Percentiles rank a stretch among this genome's conserved stretches.
Evolutionary conservation across 30 jellyfish, hydroid and myxozoan genomes (phyloP).

Genomic region (Chironex yamaguchii): DNA sequence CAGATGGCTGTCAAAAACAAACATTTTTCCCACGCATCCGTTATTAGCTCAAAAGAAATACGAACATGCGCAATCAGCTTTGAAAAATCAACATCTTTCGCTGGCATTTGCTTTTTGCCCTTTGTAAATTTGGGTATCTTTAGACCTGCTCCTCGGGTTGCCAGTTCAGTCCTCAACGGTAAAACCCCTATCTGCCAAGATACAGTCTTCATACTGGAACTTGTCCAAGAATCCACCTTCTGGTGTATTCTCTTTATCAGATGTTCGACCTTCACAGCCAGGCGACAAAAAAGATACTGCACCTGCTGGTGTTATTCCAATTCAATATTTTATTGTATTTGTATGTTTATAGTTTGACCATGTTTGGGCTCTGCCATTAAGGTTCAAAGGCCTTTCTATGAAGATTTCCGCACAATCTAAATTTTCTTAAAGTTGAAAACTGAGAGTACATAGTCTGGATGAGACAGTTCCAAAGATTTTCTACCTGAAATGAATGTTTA

Average conservation of each 20-base stretch:
- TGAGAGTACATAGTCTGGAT: too few species aligned
- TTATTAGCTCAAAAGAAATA: conserved; percentile 67
- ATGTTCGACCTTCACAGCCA: conserved; percentile 72
- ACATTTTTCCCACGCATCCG: too few species aligned
- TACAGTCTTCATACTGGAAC: conserved; percentile 58
- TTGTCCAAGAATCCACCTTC: conserved; percentile 58
- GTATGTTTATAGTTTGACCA: conserved; percentile 42
- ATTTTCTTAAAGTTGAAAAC: too few species aligned
- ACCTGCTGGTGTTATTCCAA: conserved; percentile 58
- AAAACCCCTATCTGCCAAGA: conserved; percentile 72
- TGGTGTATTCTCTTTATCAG: conserved; percentile 50
- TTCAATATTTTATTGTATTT: conserved; percentile 17
- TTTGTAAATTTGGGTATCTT: conserved; percentile 58
- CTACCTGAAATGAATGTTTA: too few species aligned
- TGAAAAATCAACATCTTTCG: conserved; percentile 55
- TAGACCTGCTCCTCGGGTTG: conserved; percentile 61
- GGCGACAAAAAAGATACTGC: conserved; percentile 45
- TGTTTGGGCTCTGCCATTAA: conserved; percentile 47
- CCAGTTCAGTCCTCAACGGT: conserved; percentile 62
- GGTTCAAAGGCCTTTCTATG: conserved; percentile 43
- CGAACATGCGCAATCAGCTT: conserved; percentile 72
- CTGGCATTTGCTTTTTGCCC: conserved; percentile 69
- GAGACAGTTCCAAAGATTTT: too few species aligned
- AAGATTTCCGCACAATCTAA: conserved; percentile 56
- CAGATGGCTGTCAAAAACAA: too few species aligned